Base-by-base conservation (phyloP, 2,888 invertebrate genomes). In the Adela reaumurella region DNA sequence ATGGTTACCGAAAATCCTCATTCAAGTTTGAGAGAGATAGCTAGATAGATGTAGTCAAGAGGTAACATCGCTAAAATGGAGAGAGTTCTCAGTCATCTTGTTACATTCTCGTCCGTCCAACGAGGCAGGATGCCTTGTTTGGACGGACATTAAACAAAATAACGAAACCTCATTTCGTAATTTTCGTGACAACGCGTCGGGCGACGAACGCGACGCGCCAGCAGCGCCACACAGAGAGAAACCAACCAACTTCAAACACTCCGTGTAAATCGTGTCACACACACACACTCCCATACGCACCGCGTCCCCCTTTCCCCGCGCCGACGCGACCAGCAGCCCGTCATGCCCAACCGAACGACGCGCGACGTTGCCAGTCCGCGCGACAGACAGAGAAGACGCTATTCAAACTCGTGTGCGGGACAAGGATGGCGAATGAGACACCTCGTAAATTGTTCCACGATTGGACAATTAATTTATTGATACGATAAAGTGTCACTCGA, bases 381-480 rank as follows among this genome's bases (percentile, higher is more conserved):
- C 50, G 58, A 64, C 52, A 43, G 63, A 59, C 70, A 66, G 52
- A 52, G 52, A 47, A 24, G 24, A n/a, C n/a, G 24, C 4, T 6
- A 8, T 8, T 4, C 24, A 24, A 24, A 6, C 24, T 8, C 24
- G 24, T 6, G 4, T 4, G 57, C 68, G 49, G 51, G 64, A 59
- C 62, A 68, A 14, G 52, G 53, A 55, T 11, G 46, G 61, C 52
- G 54, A 57, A 60, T 29, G 29, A 63, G 64, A 67, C 70, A 68
- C 67, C 61, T 58, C 68, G 69, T 68, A 70, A 76, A 74, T 76
- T 74, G 74, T 63, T 62, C 59, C 67, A 72, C 71, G 74, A 77
- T 77, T 77, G 77, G 77, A 72, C 76, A 77, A 77, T 77, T 76
- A 72, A 74, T 74, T 72, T 74, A 76, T 76, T 76, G 76, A 72